phyloP scores from a whole-genome alignment of 2,113 vertebrate genomes.

The Datnioides undecimradiatus region DNA sequence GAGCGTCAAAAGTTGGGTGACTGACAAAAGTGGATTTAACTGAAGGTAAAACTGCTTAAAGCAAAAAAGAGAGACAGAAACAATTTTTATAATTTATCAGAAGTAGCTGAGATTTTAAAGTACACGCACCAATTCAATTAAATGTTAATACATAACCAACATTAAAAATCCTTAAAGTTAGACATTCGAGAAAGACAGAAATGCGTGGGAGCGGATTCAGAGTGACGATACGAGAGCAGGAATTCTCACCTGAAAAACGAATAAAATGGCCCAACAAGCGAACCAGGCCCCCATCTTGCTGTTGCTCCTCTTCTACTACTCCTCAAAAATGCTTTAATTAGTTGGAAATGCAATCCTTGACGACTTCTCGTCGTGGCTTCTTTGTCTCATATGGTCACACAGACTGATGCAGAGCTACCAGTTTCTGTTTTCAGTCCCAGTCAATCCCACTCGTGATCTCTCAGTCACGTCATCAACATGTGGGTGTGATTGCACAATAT shows the following conservation, averaged over 20 bases:
- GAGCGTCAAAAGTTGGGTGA: background rate
- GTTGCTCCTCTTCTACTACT: background rate
- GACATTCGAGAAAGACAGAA: background rate
- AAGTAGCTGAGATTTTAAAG: no score
- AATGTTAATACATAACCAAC: no score
- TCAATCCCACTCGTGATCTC: no score
- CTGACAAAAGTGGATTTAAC: background rate
- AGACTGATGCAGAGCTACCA: background rate
- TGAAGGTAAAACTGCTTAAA: background rate
- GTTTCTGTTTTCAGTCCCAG: slow-evolving; percentile 23
- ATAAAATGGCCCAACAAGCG: slow-evolving; percentile 51
- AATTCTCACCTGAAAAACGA: slow-evolving; percentile 77
- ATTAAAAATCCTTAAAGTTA: background rate
- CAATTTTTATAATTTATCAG: no score
- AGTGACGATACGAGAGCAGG: background rate
- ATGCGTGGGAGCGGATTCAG: background rate
- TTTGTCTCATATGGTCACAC: slow-evolving; percentile 66
- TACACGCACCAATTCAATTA: no score
- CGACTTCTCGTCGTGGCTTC: background rate
- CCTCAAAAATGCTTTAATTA: background rate
- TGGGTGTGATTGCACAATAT: background rate
- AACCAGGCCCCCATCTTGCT: slow-evolving; percentile 63
- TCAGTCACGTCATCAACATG: background rate
- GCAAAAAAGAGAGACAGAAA: no score
- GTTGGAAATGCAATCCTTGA: slow-evolving; percentile 28